Evolutionary conservation across 1,140 invertebrate genomes (phyloP), one percentile per base, ranked within the genome.

Genomic region (Stratiolaelaps scimitus): DNA sequence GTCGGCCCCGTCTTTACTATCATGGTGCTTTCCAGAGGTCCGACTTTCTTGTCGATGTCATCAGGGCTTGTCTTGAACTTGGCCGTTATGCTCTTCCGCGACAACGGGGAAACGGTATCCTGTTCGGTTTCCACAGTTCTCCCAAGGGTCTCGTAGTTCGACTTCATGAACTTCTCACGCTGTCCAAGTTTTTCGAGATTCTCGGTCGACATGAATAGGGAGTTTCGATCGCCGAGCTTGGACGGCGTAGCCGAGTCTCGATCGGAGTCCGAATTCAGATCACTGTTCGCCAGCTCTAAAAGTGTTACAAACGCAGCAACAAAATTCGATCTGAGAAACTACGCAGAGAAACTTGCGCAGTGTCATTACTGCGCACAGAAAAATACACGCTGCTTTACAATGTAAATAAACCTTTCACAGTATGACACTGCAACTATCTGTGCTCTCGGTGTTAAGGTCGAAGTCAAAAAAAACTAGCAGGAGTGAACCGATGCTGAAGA

Each of bases 121-220:
- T 29, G 26, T 17, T 60, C 53, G 17, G 26, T 34, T 34, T 26
- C 40, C 15, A 40, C 19, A 5, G 23, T 64, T 47, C 68, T 69
- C 34, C 83, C 84, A 6, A 87, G 76, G 68, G 83, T 86, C 73
- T 88, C 85, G 74, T 85, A 87, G 19, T 84, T 86, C 45, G 82
- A 84, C 72, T 87, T 85, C 43, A 88, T 75, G 75, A 83, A 88
- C 71, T 83, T 83, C 73, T 86, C 85, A 7, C 85, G 74, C 45
- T 82, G 81, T 0, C 79, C 80, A 0, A 85, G 77, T 68, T 81
- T 79, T 75, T 88, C 85, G 40, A 88, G 76, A 40, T 84, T 85
- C 74, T 88, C 87, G 7, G 83, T 85, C 71, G 85, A 88, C 0
- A 75, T 70, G 67, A 70, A 64, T 30, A 71, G 64, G 17, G 53